phyloP scores from a whole-genome alignment of 2,113 vertebrate genomes.

The Pseudopodoces humilis region DNA sequence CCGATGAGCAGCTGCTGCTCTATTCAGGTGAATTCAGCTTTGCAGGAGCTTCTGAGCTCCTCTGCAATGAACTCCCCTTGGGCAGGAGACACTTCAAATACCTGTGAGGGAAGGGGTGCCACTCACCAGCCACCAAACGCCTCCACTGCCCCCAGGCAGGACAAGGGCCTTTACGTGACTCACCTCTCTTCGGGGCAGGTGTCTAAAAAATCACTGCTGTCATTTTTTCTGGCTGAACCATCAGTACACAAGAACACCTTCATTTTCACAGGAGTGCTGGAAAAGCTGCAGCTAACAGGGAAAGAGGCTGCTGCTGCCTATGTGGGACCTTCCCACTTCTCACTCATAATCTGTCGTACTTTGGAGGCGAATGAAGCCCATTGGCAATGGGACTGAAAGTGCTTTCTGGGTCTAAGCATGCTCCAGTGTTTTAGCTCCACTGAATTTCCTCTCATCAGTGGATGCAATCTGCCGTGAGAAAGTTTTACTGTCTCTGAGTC shows the following conservation, averaged over 20 bases:
- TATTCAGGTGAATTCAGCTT: neutral
- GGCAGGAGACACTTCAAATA: neutral
- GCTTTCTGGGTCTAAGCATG: constrained; percentile 50
- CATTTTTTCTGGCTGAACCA: neutral
- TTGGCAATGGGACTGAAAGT: neutral
- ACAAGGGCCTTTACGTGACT: neutral
- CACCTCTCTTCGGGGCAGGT: neutral
- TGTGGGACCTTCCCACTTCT: constrained; percentile 11
- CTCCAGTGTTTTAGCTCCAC: constrained; percentile 51
- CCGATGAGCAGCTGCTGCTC: rapidly evolving
- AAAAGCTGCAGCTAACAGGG: neutral
- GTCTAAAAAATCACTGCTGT: neutral
- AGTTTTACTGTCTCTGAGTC: constrained; percentile 77
- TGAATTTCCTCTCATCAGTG: constrained; percentile 72
- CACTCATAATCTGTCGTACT: neutral
- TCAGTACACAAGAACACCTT: neutral
- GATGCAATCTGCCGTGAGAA: constrained; percentile 75
- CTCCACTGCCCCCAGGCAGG: neutral
- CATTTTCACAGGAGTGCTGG: neutral
- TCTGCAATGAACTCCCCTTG: neutral
- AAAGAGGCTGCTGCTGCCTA: neutral
- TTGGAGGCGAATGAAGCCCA: constrained; percentile 50
- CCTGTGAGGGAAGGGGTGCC: neutral
- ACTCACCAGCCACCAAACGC: neutral
- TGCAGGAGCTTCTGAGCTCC: neutral